These are phyloP conservation scores for Alauda arvensis DNA, from an alignment of 2,797 vertebrate genomes.

Conservation along the genomic window DNA sequence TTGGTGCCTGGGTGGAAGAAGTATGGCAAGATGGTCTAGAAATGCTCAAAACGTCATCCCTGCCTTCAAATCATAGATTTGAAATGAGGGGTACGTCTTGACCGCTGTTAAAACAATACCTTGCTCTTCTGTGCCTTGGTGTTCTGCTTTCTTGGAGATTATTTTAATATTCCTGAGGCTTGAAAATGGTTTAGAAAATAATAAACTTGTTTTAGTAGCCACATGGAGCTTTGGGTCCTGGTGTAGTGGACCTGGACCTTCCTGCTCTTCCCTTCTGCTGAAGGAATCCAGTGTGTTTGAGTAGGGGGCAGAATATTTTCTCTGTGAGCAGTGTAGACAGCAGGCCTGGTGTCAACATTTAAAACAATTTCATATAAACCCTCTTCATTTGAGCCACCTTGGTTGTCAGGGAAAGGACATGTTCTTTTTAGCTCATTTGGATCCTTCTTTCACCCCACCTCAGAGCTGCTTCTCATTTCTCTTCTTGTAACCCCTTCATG, in stretches of 20 bases:
- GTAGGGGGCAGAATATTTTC: neutral
- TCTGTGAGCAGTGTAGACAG: rapidly evolving
- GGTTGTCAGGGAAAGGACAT: rapidly evolving
- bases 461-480: neutral
- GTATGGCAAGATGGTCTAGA: neutral
- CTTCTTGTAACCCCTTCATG: neutral
- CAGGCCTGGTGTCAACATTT: neutral
- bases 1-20: neutral
- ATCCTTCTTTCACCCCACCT: neutral
- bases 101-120: rapidly evolving
- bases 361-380: neutral
- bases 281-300: neutral
- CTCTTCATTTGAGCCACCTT: neutral
- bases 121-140: neutral
- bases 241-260: neutral
- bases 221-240: neutral
- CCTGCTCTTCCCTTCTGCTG: neutral
- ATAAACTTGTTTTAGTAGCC: neutral
- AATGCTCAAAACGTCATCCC: neutral
- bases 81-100: neutral
- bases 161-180: neutral
- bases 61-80: neutral
- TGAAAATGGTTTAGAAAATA: neutral
- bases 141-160: neutral
- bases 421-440: neutral